Evolutionary conservation across 2,888 invertebrate species (phyloP).

Genomic region (Agrotis clavis): DNA sequence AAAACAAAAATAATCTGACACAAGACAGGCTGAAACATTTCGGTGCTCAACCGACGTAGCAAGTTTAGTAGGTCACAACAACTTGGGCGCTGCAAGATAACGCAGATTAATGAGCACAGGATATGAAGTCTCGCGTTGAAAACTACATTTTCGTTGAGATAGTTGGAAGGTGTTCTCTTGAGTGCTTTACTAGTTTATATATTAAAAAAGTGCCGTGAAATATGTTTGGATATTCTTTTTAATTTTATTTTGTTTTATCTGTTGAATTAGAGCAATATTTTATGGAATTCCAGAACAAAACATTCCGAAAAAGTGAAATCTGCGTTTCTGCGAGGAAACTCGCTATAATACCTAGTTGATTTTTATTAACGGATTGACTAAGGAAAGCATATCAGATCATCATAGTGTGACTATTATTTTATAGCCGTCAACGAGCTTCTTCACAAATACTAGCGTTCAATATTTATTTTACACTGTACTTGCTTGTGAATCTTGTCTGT

Average conservation of each 20-base stretch:
- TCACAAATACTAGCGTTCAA: too few relatives aligned
- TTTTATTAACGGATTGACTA: too few relatives aligned
- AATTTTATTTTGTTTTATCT: not conserved
- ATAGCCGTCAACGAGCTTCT: too few relatives aligned
- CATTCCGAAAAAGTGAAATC: not conserved
- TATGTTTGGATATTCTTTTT: not conserved
- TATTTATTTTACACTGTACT: too few relatives aligned
- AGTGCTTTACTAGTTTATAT: conserved; percentile 14
- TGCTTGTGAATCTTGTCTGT: too few relatives aligned
- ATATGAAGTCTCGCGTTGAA: conserved; percentile 63
- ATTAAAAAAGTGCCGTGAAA: conserved; percentile 6
- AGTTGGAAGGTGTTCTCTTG: conserved; percentile 25
- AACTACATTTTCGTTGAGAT: conserved; percentile 58
- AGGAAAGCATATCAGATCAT: too few relatives aligned
- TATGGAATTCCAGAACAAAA: not conserved
- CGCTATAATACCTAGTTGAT: too few relatives aligned
- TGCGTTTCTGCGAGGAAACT: too few relatives aligned
- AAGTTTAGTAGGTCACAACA: conserved; percentile 59
- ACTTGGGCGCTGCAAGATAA: conserved; percentile 62
- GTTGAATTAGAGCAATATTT: not conserved
- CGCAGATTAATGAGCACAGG: conserved; percentile 62
- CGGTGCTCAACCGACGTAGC: conserved; percentile 28
- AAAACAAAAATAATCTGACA: conserved; percentile 61
- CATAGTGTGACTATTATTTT: too few relatives aligned
- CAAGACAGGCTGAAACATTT: conserved; percentile 56